Evolutionary conservation across 2,888 invertebrate species (phyloP).

Genomic region (Troides oblongomaculatus): DNA sequence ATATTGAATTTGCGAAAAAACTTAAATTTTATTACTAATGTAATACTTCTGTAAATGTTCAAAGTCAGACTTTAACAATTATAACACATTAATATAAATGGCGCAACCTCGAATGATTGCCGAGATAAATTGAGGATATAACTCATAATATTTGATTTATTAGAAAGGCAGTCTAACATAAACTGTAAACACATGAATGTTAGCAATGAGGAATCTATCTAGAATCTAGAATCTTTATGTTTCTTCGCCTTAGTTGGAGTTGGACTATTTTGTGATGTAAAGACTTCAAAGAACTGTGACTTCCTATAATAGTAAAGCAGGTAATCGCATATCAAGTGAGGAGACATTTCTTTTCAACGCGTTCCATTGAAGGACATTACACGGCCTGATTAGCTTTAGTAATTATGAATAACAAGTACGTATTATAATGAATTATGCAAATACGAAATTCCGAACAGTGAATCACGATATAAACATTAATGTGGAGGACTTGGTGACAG

Average conservation of each 20-base stretch:
- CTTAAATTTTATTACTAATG: too few relatives aligned
- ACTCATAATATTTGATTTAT: background rate
- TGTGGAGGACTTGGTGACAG: background rate
- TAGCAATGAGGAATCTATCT: conserved; percentile 18
- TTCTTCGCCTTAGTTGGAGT: conserved; percentile 2
- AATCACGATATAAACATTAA: background rate
- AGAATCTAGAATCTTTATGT: conserved; percentile 9
- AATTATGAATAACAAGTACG: conserved; percentile 1
- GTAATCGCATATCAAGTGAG: conserved; percentile 1
- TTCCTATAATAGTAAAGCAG: conserved; percentile 21
- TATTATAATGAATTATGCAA: conserved; percentile 1
- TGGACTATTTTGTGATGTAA: background rate
- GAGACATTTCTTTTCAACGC: conserved; percentile 13
- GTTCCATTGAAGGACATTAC: conserved; percentile 5
- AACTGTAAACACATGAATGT: background rate
- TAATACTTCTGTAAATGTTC: too few relatives aligned
- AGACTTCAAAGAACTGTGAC: background rate
- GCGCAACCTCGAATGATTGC: background rate
- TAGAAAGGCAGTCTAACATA: background rate
- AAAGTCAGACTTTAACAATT: too few relatives aligned
- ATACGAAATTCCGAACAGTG: background rate
- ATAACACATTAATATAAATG: background rate
- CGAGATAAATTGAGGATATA: background rate
- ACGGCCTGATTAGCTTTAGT: conserved; percentile 3
- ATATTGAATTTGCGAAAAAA: too few relatives aligned